Evolutionary conservation across 1,140 invertebrate genomes (phyloP), one percentile per base, ranked within the genome.

Genomic region (Drosophila busckii): DNA sequence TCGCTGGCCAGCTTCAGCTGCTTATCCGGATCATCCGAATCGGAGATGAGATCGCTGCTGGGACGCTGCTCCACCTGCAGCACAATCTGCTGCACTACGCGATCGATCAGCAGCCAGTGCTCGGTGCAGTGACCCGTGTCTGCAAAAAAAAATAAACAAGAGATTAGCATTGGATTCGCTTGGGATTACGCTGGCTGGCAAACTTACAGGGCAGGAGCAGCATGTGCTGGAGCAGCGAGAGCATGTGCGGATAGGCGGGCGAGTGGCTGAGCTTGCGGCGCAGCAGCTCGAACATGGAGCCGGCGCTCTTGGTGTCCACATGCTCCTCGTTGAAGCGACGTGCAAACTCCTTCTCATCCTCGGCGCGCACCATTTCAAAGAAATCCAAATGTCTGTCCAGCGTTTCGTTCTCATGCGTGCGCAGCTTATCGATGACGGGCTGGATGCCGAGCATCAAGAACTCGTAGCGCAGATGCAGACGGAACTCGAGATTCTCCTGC

Each of bases 321-420:
- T 98, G 96, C 58, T 95, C 94, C 85, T 94, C 90, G 70, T 97
- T 95, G 88, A 96, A 98, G 78, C 95, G 93, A 40, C 96, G 91
- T 0, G 96, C 94, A 29, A 98, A 88, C 88, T 98, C 96, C 67
- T 96, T 95, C 87, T 99, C 97, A 87, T 99, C 98, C 88, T 99
- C 97, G 78, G 94, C 95, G 42, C 97, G 91, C 10, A 99, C 95
- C 96, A 99, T 98, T 88, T 99, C 98, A 89, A 99, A 99, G 87
- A 99, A 98, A 87, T 99, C 97, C 83, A 94, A 90, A 90, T 94
- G 93, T 88, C 95, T 93, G 84, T 98, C 94, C 16, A 99, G 89
- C 0, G 95, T 98, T 73, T 97, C 94, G 88, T 98, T 98, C 80
- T 98, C 96, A 87, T 97, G 95, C 59, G 92, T 91, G 49, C 96